Base-by-base conservation (phyloP, 2,888 invertebrate genomes). In the Chesias legatella region DNA sequence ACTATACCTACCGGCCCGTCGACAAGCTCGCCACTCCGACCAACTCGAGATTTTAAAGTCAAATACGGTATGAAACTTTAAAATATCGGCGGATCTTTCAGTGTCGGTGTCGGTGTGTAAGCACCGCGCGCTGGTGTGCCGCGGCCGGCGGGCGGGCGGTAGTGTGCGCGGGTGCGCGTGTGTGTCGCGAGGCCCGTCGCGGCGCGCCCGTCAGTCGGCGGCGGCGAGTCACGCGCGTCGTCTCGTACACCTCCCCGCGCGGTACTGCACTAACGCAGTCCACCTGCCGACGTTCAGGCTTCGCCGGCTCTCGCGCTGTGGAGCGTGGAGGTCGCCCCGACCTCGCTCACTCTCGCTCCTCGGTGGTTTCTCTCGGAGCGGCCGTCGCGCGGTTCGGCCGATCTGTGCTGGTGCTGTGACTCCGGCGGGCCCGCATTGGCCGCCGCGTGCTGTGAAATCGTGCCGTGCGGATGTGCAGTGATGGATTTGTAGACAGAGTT, bases 391-490 rank as follows among this genome's bases (percentile, higher is more conserved):
- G 46, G 46, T 58, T 48, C 45, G 56, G 59, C 49, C 45, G 56
- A 58, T 67, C 65, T 53, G 50, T 53, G 71, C 64, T 73, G 65
- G 72, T 77, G 73, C 13, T 17, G 13, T 17, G 13, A 17, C 13
- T 17, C 13, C 13, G 13, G 13, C 13, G 2, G 13, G 13, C 13
- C 13, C 3, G 13, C 13, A 5, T 17, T 3, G 13, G 13, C 13
- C 13, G 13, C 13, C 13, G 13, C 67, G 67, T 73, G 70, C 71
- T 60, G 88, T 88, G 88, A 81, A 80, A 79, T 82, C 81, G 83
- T 84, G 83, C 72, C 67, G 80, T 81, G 79, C 88, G 88, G 88
- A 88, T 88, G 86, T 88, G 88, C 88, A 89, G 84, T 88, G 86
- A 83, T 85, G 86, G 84, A 86, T 84, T 64, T 79, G 72, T 83